Evolutionary conservation across 1,140 invertebrate species (phyloP).

Genomic region (Carposina sasakii): DNA sequence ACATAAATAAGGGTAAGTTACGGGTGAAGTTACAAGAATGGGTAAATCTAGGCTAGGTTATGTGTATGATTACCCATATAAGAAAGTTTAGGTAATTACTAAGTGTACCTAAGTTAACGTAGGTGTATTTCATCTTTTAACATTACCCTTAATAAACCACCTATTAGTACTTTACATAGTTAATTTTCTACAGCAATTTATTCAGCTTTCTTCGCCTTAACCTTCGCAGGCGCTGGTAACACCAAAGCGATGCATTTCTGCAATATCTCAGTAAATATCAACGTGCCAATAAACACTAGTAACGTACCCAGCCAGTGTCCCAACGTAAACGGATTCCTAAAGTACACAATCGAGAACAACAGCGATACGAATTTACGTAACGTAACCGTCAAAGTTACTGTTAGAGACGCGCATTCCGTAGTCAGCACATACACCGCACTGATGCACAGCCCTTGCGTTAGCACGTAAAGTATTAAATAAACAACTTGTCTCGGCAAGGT

Average conservation of each 20-base stretch:
- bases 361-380: conserved; percentile 96
- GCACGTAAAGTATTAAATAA: conserved; percentile 88
- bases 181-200: too few species aligned
- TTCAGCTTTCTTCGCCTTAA: conserved; percentile 40
- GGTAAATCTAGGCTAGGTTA: too few species aligned
- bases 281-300: conserved; percentile 93
- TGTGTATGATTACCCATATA: too few species aligned
- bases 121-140: too few species aligned
- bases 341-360: conserved; percentile 96
- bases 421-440: conserved; percentile 95
- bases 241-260: conserved; percentile 56
- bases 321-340: conserved; percentile 94
- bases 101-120: too few species aligned
- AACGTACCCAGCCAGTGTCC: conserved; percentile 94
- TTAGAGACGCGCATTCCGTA: conserved; percentile 93
- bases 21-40: too few species aligned
- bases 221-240: conserved; percentile 29
- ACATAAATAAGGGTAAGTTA: too few species aligned
- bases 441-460: conserved; percentile 97
- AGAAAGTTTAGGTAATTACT: too few species aligned
- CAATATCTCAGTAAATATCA: conserved; percentile 91
- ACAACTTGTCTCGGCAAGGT: conserved; percentile 82
- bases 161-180: too few species aligned
- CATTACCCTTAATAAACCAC: too few species aligned
- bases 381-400: conserved; percentile 96